Base-by-base conservation (phyloP, 2,888 invertebrate species). In the Lithophane semibrunnea region DNA sequence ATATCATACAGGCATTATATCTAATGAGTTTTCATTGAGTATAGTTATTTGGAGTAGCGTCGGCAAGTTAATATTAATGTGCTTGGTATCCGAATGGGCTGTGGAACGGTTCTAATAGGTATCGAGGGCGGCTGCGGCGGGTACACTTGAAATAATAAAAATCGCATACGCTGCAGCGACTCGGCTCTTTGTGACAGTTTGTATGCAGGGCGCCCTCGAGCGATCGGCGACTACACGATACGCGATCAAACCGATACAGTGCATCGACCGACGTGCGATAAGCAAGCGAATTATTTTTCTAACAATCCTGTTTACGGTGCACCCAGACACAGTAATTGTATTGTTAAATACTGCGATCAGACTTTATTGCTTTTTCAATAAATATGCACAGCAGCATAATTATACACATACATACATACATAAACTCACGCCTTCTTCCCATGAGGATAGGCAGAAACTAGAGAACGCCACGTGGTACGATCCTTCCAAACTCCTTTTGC, bases 1-100 rank as follows among this genome's bases (percentile, higher is more conserved):
- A 73, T 75, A 82, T 79, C 79, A 86, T 61, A 70, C 66, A 67
- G 60, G 75, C 72, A 61, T 79, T 75, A 82, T 68, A 79, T 65
- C 44, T 86, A 86, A 84, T 83, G 86, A 86, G 79, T 79, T 82
- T 82, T 60, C 52, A 87, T 85, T 71, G 56, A 85, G 83, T 80
- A 73, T 75, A 82, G 77, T 83, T 80, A 79, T 75, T 81, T 79
- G 73, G 29, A 73, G 78, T 68, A 73, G 79, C 69, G 79, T 80
- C 73, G 69, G 80, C 79, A 87, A 90, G 87, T 89, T 88, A 83
- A 88, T 85, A 90, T 90, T 88, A 89, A 90, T 90, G 86, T 85
- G 77, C 70, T 79, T 83, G 42, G 79, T 73, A 82, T 77, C 83
- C 65, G 52, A 60, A 47, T 73, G 56, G 72, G 60, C 69, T 4